Evolutionary conservation across 2,797 vertebrate genomes (phyloP), one percentile per base, ranked within the genome.

Genomic region (Cuculus canorus): DNA sequence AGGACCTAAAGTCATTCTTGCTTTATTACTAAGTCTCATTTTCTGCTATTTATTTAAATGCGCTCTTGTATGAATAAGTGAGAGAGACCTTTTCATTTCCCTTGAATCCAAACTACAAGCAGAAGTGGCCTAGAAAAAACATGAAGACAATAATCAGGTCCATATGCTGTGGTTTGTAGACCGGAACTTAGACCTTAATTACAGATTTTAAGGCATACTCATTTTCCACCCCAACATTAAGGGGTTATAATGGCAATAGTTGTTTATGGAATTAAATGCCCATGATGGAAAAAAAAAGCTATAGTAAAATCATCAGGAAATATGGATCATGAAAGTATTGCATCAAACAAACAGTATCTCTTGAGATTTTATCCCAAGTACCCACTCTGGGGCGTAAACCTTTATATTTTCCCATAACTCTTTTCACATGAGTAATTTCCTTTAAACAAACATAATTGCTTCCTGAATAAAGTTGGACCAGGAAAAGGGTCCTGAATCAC

Each of bases 31-130:
- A 18, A 56, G 56, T 65, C 73, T 73, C 63, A 82, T 56, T 84
- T 80, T 27, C 28, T 86, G 32, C 70, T 53, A 88, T 70, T 96
- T 94, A 96, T 96, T 94, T 72, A 90, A 92, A 93, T 73, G 18
- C 61, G 32, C 23, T 91, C 71, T 70, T 82, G 19, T 91, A 45
- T 92, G 81, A 92, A 50, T 88, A 93, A 91, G 54, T 39, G n/a
- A 63, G 56, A 76, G 27, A 93, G 14, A 79, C 63, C 68, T 88
- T 90, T 72, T 92, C 3, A 93, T 92, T 92, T 90, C 30, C 71
- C 64, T 70, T 88, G 48, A 85, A 84, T 82, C 88, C 79, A 93
- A 93, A 92, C 64, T 89, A 56, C 88, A 94, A 94, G 88, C 82
- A 93, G 52, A 79, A 84, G 56, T 35, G 23, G 45, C 66, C 64